These are phyloP conservation scores for Papilio elwesi DNA, from an alignment of 2,888 invertebrate species.

Conservation along the genomic window DNA sequence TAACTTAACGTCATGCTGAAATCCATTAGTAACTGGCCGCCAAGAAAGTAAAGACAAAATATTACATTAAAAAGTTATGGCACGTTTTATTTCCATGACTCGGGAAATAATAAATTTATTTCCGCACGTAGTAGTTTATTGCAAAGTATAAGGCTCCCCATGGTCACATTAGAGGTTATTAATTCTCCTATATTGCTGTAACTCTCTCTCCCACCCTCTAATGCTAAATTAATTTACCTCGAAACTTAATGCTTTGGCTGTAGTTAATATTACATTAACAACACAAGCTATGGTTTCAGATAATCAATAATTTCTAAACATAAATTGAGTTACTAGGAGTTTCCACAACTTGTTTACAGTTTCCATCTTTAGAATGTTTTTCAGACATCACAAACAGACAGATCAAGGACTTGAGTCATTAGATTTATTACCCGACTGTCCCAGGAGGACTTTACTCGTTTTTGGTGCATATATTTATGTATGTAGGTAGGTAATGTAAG, in stretches of 20 bases:
- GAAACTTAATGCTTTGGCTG: not conserved
- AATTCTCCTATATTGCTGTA: constrained; percentile 13
- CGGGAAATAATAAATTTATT: constrained; percentile 16
- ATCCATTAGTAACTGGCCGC: not conserved
- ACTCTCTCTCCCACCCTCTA: not conserved
- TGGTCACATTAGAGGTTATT: constrained; percentile 22
- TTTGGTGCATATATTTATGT: no score
- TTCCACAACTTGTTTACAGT: no score
- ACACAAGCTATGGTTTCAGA: constrained; percentile 51
- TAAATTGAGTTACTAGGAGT: not conserved
- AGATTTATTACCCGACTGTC: no score
- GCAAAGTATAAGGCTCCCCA: constrained; percentile 11
- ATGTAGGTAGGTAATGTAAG: no score
- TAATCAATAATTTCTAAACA: constrained; percentile 38
- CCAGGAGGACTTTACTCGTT: no score
- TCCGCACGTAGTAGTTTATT: constrained; percentile 11
- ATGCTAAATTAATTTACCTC: constrained; percentile 20
- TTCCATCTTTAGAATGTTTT: no score
- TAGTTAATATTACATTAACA: constrained; percentile 43
- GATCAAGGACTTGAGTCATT: no score
- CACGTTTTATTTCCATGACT: constrained; percentile 12
- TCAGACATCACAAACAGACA: no score
- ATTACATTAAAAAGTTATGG: constrained; percentile 14
- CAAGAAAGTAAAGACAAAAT: not conserved
- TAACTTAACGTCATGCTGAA: not conserved